Evolutionary conservation across 2,797 vertebrate species (phyloP).

Genomic region (Merluccius polli): DNA sequence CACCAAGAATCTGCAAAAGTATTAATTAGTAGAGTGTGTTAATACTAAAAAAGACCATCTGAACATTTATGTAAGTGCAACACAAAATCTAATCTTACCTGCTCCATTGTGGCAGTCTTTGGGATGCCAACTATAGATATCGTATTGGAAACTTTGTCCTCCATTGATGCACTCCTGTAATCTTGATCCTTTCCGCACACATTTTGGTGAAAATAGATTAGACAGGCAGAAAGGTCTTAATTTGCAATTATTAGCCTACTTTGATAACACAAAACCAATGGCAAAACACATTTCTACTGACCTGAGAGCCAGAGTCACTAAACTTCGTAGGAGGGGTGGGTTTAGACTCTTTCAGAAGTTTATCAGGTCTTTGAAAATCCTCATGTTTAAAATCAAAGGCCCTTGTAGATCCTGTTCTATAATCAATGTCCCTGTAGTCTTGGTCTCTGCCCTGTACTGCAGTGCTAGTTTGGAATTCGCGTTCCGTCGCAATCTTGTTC

Average conservation of each 20-base stretch:
- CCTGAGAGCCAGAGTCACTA: slow-evolving; percentile 72
- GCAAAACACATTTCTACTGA: slow-evolving; percentile 34
- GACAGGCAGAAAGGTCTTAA: not conserved
- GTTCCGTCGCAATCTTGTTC: slow-evolving; percentile 48
- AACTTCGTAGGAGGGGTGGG: slow-evolving; percentile 64
- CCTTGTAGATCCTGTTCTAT: slow-evolving; percentile 81
- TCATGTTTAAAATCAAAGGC: slow-evolving; percentile 84
- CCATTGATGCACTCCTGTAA: slow-evolving; percentile 75
- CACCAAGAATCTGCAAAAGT: slow-evolving; percentile 71
- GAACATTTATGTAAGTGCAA: not conserved
- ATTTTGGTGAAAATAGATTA: slow-evolving; percentile 31
- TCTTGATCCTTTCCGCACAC: slow-evolving; percentile 75
- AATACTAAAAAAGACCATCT: not conserved
- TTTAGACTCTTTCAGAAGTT: slow-evolving; percentile 76
- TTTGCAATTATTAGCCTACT: not conserved
- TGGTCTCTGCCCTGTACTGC: slow-evolving; percentile 83
- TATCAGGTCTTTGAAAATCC: slow-evolving; percentile 74
- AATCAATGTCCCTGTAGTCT: slow-evolving; percentile 94
- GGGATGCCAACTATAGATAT: slow-evolving; percentile 90
- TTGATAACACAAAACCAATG: not conserved
- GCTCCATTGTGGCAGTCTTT: slow-evolving; percentile 92
- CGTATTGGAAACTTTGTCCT: slow-evolving; percentile 86
- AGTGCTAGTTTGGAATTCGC: slow-evolving; percentile 77
- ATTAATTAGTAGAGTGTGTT: slow-evolving; percentile 3
- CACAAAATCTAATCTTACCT: slow-evolving; percentile 71